A percentile compares a stretch with the other conserved stretches of the same genome.
Evolutionary conservation across 1,140 invertebrate species (phyloP).

Genomic region (Drosophila prosaltans): DNA sequence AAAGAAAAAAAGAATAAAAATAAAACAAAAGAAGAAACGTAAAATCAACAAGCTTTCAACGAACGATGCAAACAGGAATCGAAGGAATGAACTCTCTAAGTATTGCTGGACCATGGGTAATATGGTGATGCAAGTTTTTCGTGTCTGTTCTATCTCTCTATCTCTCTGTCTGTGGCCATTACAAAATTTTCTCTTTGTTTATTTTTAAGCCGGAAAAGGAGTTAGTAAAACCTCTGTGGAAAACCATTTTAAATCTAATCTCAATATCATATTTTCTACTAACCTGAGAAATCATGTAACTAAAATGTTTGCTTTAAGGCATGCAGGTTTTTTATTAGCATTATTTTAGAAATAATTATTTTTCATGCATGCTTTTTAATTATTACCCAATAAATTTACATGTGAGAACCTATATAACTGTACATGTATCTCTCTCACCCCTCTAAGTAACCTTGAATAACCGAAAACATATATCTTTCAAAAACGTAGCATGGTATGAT

Average conservation of each 20-base stretch:
- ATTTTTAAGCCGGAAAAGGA: slow-evolving; percentile 25
- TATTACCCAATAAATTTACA: background rate
- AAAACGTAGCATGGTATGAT: slow-evolving; percentile 94
- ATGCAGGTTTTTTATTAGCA: slow-evolving; percentile 5
- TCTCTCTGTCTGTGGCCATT: slow-evolving; percentile 28
- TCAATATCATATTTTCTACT: slow-evolving; percentile 45
- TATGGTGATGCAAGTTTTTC: slow-evolving; percentile 66
- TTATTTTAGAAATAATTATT: background rate
- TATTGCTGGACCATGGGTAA: slow-evolving; percentile 68
- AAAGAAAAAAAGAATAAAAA: slow-evolving; percentile 15
- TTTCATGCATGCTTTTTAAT: slow-evolving; percentile 29
- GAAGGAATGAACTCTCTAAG: slow-evolving; percentile 48
- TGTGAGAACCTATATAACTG: background rate
- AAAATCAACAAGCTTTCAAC: slow-evolving; percentile 27
- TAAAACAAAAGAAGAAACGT: slow-evolving; percentile 24
- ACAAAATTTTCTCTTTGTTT: background rate
- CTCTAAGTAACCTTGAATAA: slow-evolving; percentile 28
- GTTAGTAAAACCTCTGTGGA: slow-evolving; percentile 21
- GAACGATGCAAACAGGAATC: slow-evolving; percentile 23
- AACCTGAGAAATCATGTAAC: slow-evolving; percentile 29
- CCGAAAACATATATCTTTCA: slow-evolving; percentile 9
- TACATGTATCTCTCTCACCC: slow-evolving; percentile 13
- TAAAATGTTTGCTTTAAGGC: slow-evolving; percentile 26
- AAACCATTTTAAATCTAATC: slow-evolving; percentile 15
- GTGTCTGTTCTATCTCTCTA: slow-evolving; percentile 62